Evolutionary conservation across 1,140 invertebrate genomes (phyloP), one percentile per base, ranked within the genome.

Genomic region (Aphelenchoides avenae): DNA sequence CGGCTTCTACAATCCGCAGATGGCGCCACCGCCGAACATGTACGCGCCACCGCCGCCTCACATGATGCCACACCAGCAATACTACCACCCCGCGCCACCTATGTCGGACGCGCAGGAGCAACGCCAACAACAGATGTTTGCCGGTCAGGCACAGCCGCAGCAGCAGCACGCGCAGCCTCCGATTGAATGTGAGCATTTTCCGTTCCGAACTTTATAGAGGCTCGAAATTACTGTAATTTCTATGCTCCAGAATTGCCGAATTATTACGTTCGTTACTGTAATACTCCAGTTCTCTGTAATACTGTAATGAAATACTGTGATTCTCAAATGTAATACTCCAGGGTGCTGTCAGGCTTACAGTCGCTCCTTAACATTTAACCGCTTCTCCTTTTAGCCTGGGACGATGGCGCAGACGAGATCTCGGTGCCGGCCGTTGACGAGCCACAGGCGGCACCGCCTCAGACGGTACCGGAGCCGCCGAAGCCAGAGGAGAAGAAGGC

Each of bases 301-400:
- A n/a, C n/a, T n/a, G n/a, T n/a, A n/a, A n/a, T n/a, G n/a, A n/a
- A n/a, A n/a, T n/a, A n/a, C n/a, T 1, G 9, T 27, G 40, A 36
- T 55, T n/a, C 47, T 52, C 20, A 52, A 34, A 36, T 33, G 29
- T 43, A 33, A 15, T 9, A 48, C 11, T 51, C 24, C n/a, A n/a
- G n/a, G n/a, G n/a, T n/a, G n/a, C n/a, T n/a, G n/a, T n/a, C n/a
- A n/a, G n/a, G n/a, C n/a, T n/a, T n/a, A n/a, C n/a, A n/a, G 6
- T 20, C 11, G 22, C 9, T 31, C 15, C 48, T 22, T n/a, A 18
- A 15, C 11, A 27, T 11, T 57, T 26, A 27, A 2, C 11, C 2
- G 18, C n/a, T 44, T 54, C 29, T 11, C 24, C 33, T 52, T 61
- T 31, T 9, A 63, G 60, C 52, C 13, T 63, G 60, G 57, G 61